Evolutionary conservation across 2,113 vertebrate species (phyloP).

Genomic region (Camelus dromedarius): DNA sequence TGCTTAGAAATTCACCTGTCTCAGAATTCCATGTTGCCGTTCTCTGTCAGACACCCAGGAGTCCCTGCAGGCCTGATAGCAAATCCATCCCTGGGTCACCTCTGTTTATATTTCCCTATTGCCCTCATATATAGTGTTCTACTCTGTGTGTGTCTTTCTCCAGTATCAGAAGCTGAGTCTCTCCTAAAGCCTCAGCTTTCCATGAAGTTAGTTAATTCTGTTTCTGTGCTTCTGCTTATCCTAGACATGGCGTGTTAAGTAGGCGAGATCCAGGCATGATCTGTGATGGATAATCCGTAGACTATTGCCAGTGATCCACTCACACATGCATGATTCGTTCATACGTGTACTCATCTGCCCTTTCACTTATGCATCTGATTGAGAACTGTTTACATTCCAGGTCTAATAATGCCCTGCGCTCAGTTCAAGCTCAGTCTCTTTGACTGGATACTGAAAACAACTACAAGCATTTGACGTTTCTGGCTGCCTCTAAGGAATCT

Average conservation of each 20-base stretch:
- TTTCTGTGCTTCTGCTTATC: background rate
- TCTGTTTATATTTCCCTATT: background rate
- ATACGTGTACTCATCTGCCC: background rate
- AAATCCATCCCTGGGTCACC: background rate
- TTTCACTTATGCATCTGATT: background rate
- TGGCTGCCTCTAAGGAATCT: constrained; percentile 11
- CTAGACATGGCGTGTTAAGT: background rate
- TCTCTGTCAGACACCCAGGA: background rate
- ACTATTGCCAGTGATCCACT: background rate
- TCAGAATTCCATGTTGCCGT: background rate
- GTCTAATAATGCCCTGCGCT: background rate
- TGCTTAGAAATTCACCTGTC: background rate
- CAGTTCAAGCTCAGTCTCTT: constrained; percentile 27
- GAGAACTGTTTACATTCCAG: background rate
- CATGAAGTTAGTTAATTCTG: background rate
- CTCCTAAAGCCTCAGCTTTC: background rate
- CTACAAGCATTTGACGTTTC: background rate
- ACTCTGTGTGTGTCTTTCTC: background rate
- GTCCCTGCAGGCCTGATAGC: background rate
- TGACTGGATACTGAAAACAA: background rate
- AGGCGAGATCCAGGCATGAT: background rate
- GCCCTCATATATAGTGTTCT: background rate
- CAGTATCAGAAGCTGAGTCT: background rate
- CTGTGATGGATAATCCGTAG: background rate
- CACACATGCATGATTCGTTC: background rate